Conservation (phyloP, 2,888 invertebrate species). For the Ypsolopha sequella region DNA sequence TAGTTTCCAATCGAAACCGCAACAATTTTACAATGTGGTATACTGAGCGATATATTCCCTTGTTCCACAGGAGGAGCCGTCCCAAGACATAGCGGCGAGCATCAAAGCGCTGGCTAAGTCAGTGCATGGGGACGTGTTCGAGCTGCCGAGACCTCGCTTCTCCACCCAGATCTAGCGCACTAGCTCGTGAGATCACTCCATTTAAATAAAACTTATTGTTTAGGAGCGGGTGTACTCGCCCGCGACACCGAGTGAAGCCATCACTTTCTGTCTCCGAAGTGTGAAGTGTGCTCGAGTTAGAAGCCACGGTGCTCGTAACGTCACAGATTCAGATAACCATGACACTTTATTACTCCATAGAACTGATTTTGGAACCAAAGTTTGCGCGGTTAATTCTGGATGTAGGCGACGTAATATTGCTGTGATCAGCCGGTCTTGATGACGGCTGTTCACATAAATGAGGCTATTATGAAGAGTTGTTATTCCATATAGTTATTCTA, state of each 20-base stretch:
- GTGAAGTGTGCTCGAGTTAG: neutral
- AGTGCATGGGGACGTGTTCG: conserved; percentile 91
- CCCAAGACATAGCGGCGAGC: conserved; percentile 89
- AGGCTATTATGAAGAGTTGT: neutral
- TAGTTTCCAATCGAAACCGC: no score
- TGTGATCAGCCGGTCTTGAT: neutral
- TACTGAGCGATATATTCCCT: no score
- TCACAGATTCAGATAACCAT: neutral
- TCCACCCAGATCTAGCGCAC: conserved; percentile 81
- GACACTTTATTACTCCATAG: neutral
- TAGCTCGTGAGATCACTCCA: neutral
- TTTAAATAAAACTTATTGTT: neutral
- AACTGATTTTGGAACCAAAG: neutral
- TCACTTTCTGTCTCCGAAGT: neutral
- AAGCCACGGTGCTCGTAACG: neutral
- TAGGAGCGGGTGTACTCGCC: neutral
- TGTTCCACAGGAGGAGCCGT: conserved; percentile 67
- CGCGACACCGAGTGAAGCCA: neutral
- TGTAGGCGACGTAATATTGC: no score
- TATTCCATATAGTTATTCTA: neutral
- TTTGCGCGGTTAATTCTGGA: no score
- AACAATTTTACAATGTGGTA: no score
- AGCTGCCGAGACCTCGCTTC: conserved; percentile 87
- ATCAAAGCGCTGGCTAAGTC: conserved; percentile 94
- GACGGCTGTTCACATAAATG: neutral